These are phyloP conservation scores for Coregonus sp. DNA, from an alignment of 2,797 vertebrate species.

Conservation along the genomic window DNA sequence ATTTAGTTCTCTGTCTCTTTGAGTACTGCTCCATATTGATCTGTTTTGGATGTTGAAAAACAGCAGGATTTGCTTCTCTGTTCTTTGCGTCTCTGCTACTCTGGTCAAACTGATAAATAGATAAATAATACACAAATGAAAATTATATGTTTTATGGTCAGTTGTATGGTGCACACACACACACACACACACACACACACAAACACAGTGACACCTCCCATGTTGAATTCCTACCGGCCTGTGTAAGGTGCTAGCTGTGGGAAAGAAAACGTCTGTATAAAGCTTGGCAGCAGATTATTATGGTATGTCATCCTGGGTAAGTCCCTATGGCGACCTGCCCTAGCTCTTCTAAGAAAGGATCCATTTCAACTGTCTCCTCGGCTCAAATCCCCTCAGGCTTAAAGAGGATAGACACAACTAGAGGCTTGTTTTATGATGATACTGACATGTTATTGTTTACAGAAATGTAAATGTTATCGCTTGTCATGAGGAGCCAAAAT, in stretches of 20 bases:
- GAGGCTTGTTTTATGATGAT: neutral
- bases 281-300: constrained; percentile 37
- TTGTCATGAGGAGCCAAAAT: neutral
- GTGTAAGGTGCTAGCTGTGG: constrained; percentile 50
- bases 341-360: constrained; percentile 52
- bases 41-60: constrained; percentile 56
- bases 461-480: neutral
- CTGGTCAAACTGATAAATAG: constrained; percentile 34
- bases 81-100: neutral
- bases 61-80: constrained; percentile 61
- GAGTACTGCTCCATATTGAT: constrained; percentile 64
- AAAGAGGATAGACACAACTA: neutral
- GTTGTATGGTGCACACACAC: neutral
- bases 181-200: constrained; percentile 19
- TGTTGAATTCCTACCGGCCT: constrained; percentile 53
- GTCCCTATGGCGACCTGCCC: constrained; percentile 41
- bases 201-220: constrained; percentile 34
- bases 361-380: constrained; percentile 33
- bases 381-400: constrained; percentile 2
- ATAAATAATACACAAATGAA: neutral
- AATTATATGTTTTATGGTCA: neutral
- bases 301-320: constrained; percentile 52
- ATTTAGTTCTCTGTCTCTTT: constrained; percentile 56
- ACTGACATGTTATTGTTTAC: constrained; percentile 27
- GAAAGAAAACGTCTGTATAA: constrained; percentile 63